phyloP scores from a whole-genome alignment of 2,888 invertebrate genomes.

The Lasioglossum calceatum region DNA sequence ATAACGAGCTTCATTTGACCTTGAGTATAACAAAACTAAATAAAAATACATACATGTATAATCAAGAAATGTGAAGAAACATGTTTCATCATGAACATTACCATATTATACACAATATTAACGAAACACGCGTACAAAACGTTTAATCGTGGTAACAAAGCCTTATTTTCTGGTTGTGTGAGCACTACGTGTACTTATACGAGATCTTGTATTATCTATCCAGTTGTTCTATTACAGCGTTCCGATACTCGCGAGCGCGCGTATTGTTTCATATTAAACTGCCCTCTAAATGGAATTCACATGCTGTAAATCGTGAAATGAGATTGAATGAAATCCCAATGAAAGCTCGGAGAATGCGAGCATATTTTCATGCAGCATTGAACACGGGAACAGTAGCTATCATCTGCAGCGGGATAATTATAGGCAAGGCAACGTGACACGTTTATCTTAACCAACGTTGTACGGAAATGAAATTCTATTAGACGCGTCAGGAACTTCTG shows the following conservation, averaged over 20 bases:
- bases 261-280: neutral
- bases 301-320: conserved; percentile 9
- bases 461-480: conserved; percentile 18
- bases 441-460: conserved; percentile 11
- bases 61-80: neutral
- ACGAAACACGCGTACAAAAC: neutral
- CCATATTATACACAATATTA: too few relatives aligned
- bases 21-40: neutral
- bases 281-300: neutral
- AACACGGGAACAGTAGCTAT: neutral
- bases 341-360: neutral
- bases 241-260: neutral
- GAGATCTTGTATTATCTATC: neutral
- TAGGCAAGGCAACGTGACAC: neutral
- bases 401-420: neutral
- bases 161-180: neutral
- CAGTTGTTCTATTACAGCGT: neutral
- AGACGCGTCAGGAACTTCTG: neutral
- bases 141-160: neutral
- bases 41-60: neutral
- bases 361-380: neutral
- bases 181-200: neutral
- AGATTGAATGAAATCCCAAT: neutral
- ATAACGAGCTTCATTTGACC: neutral
- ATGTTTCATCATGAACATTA: neutral